These are phyloP conservation scores for Nyctereutes procyonoides DNA, from an alignment of 2,113 vertebrate species.

Conservation along the genomic window DNA sequence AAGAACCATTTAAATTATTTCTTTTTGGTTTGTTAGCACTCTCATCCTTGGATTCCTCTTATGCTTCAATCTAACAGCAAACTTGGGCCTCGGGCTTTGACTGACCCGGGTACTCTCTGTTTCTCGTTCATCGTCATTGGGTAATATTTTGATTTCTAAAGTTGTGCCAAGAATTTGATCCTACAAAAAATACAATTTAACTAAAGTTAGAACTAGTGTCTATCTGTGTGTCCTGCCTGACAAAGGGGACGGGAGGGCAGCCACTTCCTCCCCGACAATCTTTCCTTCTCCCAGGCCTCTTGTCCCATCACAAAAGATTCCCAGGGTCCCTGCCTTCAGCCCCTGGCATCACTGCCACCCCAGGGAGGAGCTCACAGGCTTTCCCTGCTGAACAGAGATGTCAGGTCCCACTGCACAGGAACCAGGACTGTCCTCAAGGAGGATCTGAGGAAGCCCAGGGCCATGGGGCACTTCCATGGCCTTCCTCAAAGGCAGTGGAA, in stretches of 20 bases:
- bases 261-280: neutral
- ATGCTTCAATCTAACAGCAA: neutral
- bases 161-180: neutral
- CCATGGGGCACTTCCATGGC: neutral
- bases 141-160: constrained; percentile 16
- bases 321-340: neutral
- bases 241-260: neutral
- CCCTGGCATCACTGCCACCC: neutral
- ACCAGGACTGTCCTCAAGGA: too few species aligned
- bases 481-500: neutral
- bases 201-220: neutral
- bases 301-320: neutral
- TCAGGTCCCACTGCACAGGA: too few species aligned
- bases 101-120: neutral
- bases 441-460: neutral
- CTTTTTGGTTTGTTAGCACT: neutral
- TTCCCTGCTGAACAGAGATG: neutral
- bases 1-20: neutral
- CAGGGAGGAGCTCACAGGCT: neutral
- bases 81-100: neutral
- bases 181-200: neutral
- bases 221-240: neutral
- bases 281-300: neutral
- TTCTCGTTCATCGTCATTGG: neutral
- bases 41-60: neutral